Evolutionary conservation across 2,113 vertebrate genomes (phyloP), one percentile per base, ranked within the genome.

Genomic region (Bos indicus): DNA sequence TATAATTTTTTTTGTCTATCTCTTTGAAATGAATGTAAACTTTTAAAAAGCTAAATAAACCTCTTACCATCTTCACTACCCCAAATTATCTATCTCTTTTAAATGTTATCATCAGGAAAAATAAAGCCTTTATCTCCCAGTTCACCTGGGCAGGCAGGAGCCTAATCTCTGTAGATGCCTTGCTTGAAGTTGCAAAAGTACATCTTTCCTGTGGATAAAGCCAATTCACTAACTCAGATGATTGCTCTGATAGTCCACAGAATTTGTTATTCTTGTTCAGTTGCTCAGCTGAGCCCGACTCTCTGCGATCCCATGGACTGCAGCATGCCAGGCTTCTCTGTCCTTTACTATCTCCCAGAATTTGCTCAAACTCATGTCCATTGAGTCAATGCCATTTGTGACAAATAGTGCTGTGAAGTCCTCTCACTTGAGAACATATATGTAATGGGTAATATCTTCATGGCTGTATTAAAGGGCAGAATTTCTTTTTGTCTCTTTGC

Each of bases 251-350:
- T 17, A 74, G 52, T n/a, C 28, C 40, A 83, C 17, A 25, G 78
- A 74, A 62, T 84, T 84, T 77, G n/a, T 74, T n/a, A 16, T n/a
- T 57, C 23, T 25, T 40, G 10, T 36, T 74, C 19, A 23, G n/a
- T 6, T 74, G n/a, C 19, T 74, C n/a, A 25, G 67, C 5, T 74
- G n/a, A 2, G 19, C 19, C n/a, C 19, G 21, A 71, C 5, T 40
- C n/a, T 40, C 23, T 71, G 67, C 0, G 1, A 23, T 40, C n/a
- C 19, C 2, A 40, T 40, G n/a, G 19, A 40, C 67, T 40, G n/a
- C 67, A 74, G 21, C 19, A 2, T 40, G n/a, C 19, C n/a, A 74
- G n/a, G n/a, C 67, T 74, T 74, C 10, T 74, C 67, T 74, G n/a
- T 25, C n/a, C 19, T 23, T 74, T 23, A 71, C 19, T 23, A 6